Evolutionary conservation across 2,888 invertebrate species (phyloP), one percentile per base, ranked within the genome.

Genomic region (Tineola bisselliella): DNA sequence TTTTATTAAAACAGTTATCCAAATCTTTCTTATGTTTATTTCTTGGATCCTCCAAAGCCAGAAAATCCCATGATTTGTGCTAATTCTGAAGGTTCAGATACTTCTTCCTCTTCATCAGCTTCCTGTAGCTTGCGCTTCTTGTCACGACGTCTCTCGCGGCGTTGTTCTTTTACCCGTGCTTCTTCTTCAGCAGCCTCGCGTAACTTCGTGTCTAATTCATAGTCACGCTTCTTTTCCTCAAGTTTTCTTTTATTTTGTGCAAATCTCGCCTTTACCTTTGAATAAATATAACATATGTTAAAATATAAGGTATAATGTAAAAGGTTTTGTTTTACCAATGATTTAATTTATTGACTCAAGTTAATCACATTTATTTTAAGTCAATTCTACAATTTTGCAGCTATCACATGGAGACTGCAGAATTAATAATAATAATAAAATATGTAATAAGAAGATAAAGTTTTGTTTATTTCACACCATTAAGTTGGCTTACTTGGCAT

Each of bases 141-240:
- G 70, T 98, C 97, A 74, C 95, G 94, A 65, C 94, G 89, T 70
- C 94, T 94, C 72, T 98, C 98, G 67, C 94, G 90, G 59, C 94
- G 88, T 66, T 95, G 93, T 70, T 96, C 96, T 70, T 95, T 96
- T 63, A 97, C 90, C 68, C 96, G 93, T 63, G 98, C 97, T 75
- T 99, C 98, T 84, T 99, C 98, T 83, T 98, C 98, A 65, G 95
- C 95, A 6, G 98, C 90, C 79, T 99, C 98, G 68, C 94, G 92
- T 64, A 99, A 89, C 70, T 97, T 83, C 63, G 94, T 92, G 64
- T 97, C 95, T 70, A 99, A 89, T 79, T 98, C 97, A 77, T 98
- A 98, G 74, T 99, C 98, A 71, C 95, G 95, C 75, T 95, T 95
- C 77, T 97, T 96, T 71, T 99, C 98, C 78, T 97, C 98, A 72